These are phyloP conservation scores for Campaea margaritaria DNA, from an alignment of 2,888 invertebrate species.

Conservation along the genomic window DNA sequence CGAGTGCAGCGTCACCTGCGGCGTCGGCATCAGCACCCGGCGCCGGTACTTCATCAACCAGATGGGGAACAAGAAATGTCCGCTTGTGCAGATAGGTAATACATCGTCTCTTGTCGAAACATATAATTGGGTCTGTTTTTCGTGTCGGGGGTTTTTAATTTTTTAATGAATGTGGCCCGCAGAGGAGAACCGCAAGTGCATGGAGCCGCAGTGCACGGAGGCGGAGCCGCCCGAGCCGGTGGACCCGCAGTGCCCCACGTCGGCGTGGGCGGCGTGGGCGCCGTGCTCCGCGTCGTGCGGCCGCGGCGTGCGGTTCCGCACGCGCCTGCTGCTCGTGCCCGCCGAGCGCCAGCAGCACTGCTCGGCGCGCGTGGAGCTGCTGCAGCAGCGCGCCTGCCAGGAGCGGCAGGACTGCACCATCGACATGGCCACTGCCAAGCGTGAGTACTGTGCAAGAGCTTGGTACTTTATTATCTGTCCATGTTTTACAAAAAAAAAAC, in stretches of 20 bases:
- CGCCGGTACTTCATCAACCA: constrained; percentile 90
- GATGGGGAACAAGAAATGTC: constrained; percentile 92
- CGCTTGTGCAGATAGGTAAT: constrained; percentile 87
- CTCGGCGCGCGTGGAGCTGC: constrained; percentile 87
- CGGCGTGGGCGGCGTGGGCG: constrained; percentile 96
- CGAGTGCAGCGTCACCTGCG: constrained; percentile 95
- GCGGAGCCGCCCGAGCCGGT: constrained; percentile 74
- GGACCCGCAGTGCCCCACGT: constrained; percentile 90
- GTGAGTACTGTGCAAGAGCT: constrained; percentile 78
- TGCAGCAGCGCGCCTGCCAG: constrained; percentile 90
- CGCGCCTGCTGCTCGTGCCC: constrained; percentile 88
- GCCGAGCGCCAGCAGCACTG: constrained; percentile 88
- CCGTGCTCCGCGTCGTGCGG: constrained; percentile 96
- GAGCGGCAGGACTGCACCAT: constrained; percentile 89
- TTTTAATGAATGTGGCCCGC: constrained; percentile 9
- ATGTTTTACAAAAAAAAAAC: too few relatives aligned
- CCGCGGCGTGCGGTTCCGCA: constrained; percentile 89
- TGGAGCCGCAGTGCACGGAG: constrained; percentile 88
- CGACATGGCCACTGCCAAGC: constrained; percentile 91
- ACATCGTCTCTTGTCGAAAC: not conserved
- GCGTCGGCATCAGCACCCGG: constrained; percentile 90
- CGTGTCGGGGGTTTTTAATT: too few relatives aligned
- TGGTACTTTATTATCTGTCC: not conserved
- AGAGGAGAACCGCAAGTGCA: constrained; percentile 93
- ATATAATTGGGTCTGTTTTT: too few relatives aligned